Evolutionary conservation across 2,888 invertebrate species (phyloP), one percentile per base, ranked within the genome.

Genomic region (Drosophila merina): DNA sequence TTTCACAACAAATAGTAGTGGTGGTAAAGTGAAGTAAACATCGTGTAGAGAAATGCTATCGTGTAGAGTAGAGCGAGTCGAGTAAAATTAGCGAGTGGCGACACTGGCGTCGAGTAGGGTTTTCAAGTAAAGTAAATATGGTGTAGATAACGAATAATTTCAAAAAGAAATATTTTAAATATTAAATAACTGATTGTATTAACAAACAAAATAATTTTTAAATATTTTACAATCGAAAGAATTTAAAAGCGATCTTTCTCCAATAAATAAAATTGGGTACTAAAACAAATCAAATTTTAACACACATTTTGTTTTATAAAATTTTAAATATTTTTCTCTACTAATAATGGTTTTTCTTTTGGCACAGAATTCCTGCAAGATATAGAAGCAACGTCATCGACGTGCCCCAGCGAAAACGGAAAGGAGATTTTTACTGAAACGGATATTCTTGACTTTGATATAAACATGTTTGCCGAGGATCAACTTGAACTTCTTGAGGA

Each of bases 341-440:
- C 49, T 86, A 83, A 75, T 63, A 68, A 70, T 49, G 8, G 31
- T 38, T 64, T 12, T 60, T 44, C 28, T 49, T 80, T 68, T 77
- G 59, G 45, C 70, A 50, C 81, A 90, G 89, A 90, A 89, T 90
- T 88, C 77, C 85, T 90, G 74, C 88, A 90, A 81, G 76, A 84
- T 74, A 78, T 85, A 75, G 75, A 89, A 76, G 72, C 78, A 72
- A 76, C 76, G 76, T 78, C 78, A 74, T 74, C 86, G 72, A 80
- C 79, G 59, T 79, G 73, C 74, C 80, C 59, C 79, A 78, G 70
- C 66, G 77, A 77, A 76, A 83, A 79, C 80, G 79, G 76, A 75
- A 75, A 76, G 74, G 77, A 76, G 72, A 75, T 71, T 74, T 76
- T 66, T 72, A 84, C 73, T 62, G 76, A 79, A 74, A 79, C 76